A percentile compares a stretch with the other conserved stretches of the same genome.
Evolutionary conservation across 2,113 vertebrate genomes (phyloP).

Genomic region (Marmota flaviventris): DNA sequence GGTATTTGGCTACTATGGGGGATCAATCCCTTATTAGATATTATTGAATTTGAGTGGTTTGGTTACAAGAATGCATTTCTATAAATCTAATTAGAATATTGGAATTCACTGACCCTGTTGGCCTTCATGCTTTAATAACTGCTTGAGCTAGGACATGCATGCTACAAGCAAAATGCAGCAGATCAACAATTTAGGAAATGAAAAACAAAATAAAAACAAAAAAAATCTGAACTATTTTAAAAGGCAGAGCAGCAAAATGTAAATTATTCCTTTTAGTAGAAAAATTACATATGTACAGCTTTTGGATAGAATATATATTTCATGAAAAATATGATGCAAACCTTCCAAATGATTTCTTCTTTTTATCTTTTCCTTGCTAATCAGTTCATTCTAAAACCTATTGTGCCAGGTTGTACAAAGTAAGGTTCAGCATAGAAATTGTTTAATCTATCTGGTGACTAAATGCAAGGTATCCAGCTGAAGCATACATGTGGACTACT

Average conservation of each 20-base stretch:
- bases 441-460: background rate
- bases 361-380: background rate
- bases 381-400: background rate
- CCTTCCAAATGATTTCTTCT: background rate
- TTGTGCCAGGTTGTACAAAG: background rate
- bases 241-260: background rate
- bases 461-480: background rate
- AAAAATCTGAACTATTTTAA: background rate
- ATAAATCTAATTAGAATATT: constrained; percentile 49
- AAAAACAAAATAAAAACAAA: background rate
- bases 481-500: background rate
- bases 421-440: background rate
- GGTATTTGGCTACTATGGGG: background rate
- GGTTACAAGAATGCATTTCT: background rate
- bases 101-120: background rate
- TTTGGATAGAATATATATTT: background rate
- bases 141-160: background rate
- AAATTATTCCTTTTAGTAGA: constrained; percentile 19
- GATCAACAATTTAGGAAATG: background rate
- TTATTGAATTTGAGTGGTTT: background rate
- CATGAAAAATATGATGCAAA: constrained; percentile 7
- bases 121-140: background rate
- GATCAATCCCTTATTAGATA: background rate
- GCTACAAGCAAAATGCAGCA: background rate
- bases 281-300: constrained; percentile 2